Evolutionary conservation across 2,797 vertebrate species (phyloP).

Genomic region (Anguilla marmorata): DNA sequence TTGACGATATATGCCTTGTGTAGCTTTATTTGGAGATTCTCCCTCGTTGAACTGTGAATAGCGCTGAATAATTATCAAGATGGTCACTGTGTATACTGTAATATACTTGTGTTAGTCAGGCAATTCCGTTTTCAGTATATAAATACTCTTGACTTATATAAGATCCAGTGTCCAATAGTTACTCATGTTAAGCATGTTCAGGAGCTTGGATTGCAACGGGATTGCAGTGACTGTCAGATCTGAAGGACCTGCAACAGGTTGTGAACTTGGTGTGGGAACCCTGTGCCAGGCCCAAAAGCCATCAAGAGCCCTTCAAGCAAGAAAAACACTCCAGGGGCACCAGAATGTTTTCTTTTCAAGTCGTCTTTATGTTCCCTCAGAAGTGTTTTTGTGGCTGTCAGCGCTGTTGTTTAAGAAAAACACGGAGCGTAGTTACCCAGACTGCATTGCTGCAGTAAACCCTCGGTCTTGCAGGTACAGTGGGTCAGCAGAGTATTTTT

Average conservation of each 20-base stretch:
- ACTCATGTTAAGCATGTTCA: neutral
- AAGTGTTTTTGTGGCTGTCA: neutral
- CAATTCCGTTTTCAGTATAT: neutral
- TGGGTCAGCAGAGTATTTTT: neutral
- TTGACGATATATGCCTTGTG: too few relatives aligned
- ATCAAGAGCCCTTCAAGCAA: slow-evolving; percentile 1
- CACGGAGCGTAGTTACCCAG: neutral
- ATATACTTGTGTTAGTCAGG: neutral
- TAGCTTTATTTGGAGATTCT: neutral
- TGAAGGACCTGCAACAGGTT: slow-evolving; percentile 24
- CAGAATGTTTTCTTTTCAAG: slow-evolving; percentile 10
- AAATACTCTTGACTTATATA: neutral
- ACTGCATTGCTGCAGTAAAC: neutral
- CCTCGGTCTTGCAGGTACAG: neutral
- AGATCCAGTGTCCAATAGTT: neutral
- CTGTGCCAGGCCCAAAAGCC: neutral
- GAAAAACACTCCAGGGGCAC: slow-evolving; percentile 6
- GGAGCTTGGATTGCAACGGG: neutral
- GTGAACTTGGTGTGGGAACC: neutral
- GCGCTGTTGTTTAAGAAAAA: neutral
- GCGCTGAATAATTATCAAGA: neutral
- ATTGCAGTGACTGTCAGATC: neutral
- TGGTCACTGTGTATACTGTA: neutral
- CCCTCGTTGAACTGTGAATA: neutral
- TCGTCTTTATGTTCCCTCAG: neutral